These are phyloP conservation scores for Beaufortia kweichowensis DNA, from an alignment of 2,113 vertebrate species.

Conservation along the genomic window DNA sequence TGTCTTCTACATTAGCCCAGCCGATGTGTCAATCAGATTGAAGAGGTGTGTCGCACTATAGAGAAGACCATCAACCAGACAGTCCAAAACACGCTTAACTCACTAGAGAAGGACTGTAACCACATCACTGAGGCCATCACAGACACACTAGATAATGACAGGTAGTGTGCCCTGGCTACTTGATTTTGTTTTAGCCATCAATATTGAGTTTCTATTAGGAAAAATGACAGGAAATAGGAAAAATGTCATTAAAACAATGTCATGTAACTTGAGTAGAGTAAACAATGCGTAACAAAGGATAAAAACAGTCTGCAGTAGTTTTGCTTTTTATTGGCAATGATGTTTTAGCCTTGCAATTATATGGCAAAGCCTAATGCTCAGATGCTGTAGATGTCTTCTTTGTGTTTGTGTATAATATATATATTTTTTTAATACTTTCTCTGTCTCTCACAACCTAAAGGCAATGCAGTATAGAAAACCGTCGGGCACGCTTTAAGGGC, in stretches of 20 bases:
- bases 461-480: slow-evolving; percentile 65
- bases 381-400: too few species aligned
- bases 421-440: neutral
- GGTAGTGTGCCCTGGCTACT: slow-evolving; percentile 59
- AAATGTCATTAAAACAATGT: too few species aligned
- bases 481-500: slow-evolving; percentile 72
- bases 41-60: slow-evolving; percentile 77
- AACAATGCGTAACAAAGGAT: too few species aligned
- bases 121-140: slow-evolving; percentile 71
- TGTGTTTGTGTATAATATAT: neutral
- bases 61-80: slow-evolving; percentile 84
- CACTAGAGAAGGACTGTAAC: slow-evolving; percentile 81
- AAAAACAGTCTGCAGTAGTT: too few species aligned
- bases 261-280: too few species aligned
- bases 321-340: too few species aligned
- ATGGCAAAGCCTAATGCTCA: too few species aligned
- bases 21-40: slow-evolving; percentile 82
- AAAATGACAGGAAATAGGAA: too few species aligned
- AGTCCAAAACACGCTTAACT: slow-evolving; percentile 80
- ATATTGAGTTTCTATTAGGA: too few species aligned
- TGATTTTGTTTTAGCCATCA: neutral
- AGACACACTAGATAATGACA: slow-evolving; percentile 65
- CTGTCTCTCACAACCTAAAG: slow-evolving; percentile 58
- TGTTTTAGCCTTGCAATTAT: too few species aligned
- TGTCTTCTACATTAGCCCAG: slow-evolving; percentile 68